Evolutionary conservation across 2,797 vertebrate species (phyloP), one percentile per base, ranked within the genome.

Genomic region (Gallinago stenura): DNA sequence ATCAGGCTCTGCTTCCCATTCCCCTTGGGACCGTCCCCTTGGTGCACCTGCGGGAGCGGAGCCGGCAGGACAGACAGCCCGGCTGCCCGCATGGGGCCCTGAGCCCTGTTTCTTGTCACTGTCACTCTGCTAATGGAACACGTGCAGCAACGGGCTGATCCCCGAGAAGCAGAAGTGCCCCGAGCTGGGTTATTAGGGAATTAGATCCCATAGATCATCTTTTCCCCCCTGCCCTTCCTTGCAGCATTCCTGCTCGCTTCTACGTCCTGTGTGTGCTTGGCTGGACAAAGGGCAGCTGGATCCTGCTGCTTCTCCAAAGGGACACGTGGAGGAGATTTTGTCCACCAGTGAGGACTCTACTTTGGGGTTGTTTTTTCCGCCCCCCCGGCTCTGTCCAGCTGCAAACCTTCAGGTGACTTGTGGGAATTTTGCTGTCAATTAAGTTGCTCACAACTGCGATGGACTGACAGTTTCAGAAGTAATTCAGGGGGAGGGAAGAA

Each of bases 41-140:
- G 33, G 62, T 20, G 15, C 16, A 21, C 39, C 28, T 17, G 28
- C 1, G 0, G 69, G 24, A 64, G n/a, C 58, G 45, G 73, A 20
- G 7, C 1, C 1, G 0, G 62, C 69, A n/a, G 25, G 64, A 65
- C 25, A n/a, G n/a, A 24, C 24, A 6, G 35, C 51, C 7, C 0
- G 0, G 31, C 60, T 68, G 4, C 66, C 41, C 48, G 0, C 22
- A 19, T 0, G 4, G 43, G 57, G 31, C 68, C 24, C 15, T 4
- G 54, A 26, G 1, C 37, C n/a, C 25, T 30, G 60, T 3, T 78
- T 68, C 33, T 62, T 78, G 21, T 41, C 72, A n/a, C 41, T 0
- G 2, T 28, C 28, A 1, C 56, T 14, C 39, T 0, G 0, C 56
- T 70, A 37, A 19, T 28, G 56, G 39, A 85, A 56, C 26, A 25